Percentiles rank a stretch among this genome's conserved stretches.
Evolutionary conservation across 2,113 vertebrate species (phyloP).

Genomic region (Drymodes brunneopygia): DNA sequence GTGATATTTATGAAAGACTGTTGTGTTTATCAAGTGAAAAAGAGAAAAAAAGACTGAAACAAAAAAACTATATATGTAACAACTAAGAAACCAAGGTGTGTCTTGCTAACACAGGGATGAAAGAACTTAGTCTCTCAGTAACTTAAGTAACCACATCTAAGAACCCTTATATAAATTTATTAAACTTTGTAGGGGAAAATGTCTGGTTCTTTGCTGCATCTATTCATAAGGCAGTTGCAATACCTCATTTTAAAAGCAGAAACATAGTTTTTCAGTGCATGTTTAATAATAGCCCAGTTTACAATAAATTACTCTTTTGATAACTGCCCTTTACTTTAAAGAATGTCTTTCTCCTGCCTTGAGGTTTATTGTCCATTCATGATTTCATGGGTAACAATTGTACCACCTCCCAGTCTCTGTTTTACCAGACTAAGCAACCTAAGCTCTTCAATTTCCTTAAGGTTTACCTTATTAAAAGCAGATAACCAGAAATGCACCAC

Average conservation of each 20-base stretch:
- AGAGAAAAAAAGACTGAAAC: background rate
- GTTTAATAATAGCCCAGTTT: background rate
- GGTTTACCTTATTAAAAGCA: background rate
- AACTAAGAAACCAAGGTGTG: background rate
- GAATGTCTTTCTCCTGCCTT: background rate
- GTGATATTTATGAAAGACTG: too few species aligned
- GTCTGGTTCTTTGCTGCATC: background rate
- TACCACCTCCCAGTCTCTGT: background rate
- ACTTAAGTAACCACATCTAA: background rate
- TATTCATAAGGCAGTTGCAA: background rate
- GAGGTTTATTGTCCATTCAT: background rate
- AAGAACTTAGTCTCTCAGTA: background rate
- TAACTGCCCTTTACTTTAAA: background rate
- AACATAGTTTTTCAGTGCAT: background rate
- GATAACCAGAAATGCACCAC: background rate
- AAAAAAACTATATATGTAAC: background rate
- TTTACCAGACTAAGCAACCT: background rate
- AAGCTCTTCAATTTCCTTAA: background rate
- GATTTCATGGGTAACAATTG: background rate
- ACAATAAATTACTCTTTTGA: background rate
- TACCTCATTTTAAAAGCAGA: background rate
- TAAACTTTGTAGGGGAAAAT: background rate
- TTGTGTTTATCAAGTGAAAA: background rate
- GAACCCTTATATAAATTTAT: background rate
- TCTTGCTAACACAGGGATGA: background rate